A percentile compares a stretch with the other conserved stretches of the same genome.
phyloP scores from a whole-genome alignment of 2,888 invertebrate genomes.

The Bedellia somnulentella region DNA sequence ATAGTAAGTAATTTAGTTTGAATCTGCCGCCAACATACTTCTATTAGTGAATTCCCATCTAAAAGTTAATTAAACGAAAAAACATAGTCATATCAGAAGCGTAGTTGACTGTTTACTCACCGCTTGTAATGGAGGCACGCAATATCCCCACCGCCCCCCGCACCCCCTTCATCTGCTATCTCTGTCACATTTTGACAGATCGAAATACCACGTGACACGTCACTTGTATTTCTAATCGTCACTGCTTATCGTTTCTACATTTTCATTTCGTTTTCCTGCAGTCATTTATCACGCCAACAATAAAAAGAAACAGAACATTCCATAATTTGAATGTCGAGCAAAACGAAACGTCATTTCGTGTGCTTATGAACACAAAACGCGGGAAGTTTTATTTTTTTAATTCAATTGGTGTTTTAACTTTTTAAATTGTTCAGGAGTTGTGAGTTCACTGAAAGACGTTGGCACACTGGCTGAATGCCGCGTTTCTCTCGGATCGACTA shows the following conservation, averaged over 20 bases:
- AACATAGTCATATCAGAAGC: no score
- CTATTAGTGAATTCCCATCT: no score
- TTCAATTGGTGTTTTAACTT: constrained; percentile 1
- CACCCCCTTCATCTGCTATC: constrained; percentile 21
- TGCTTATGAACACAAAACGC: neutral
- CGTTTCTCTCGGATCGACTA: constrained; percentile 50
- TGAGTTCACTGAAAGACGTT: constrained; percentile 55
- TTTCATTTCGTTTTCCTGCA: no score
- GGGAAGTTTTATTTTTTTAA: constrained; percentile 7
- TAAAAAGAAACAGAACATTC: no score
- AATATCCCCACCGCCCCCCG: constrained; percentile 18
- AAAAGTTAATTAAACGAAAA: no score
- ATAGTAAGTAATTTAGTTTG: no score
- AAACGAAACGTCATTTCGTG: no score
- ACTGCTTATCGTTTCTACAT: constrained; percentile 15
- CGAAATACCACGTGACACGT: constrained; percentile 31
- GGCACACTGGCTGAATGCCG: constrained; percentile 45
- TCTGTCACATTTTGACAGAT: constrained; percentile 44
- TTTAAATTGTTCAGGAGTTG: constrained; percentile 27
- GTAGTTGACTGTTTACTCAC: no score
- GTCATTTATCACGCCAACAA: no score
- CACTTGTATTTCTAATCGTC: constrained; percentile 13
- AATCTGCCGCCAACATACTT: no score
- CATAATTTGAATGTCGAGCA: no score
- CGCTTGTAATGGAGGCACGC: no score